Evolutionary conservation across 2,113 vertebrate species (phyloP).

Genomic region (Pituophis catenifer): DNA sequence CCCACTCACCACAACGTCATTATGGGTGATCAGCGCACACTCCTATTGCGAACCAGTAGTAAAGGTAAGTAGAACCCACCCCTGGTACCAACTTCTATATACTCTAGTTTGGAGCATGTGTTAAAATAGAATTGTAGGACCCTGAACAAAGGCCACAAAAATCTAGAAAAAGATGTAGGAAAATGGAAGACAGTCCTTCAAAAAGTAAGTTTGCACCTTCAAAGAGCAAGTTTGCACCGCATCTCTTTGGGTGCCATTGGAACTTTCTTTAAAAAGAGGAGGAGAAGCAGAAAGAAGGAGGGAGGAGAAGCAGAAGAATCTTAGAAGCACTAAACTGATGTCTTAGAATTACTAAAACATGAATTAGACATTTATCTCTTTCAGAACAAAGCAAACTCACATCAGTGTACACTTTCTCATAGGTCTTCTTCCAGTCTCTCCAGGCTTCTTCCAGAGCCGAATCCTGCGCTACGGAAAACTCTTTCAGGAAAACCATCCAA

Average conservation of each 20-base stretch:
- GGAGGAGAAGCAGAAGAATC: background rate
- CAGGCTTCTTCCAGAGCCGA: background rate
- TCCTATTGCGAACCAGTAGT: too few species aligned
- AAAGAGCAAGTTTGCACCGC: background rate
- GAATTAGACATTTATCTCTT: background rate
- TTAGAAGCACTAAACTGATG: background rate
- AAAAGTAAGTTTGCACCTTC: background rate
- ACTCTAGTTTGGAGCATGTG: background rate
- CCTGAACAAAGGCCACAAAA: background rate
- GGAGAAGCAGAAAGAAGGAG: background rate
- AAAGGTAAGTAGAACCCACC: too few species aligned
- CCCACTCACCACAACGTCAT: too few species aligned
- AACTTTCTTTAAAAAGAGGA: background rate
- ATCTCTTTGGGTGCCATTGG: background rate
- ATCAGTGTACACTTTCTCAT: background rate
- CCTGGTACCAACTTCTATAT: background rate
- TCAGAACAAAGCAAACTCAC: background rate
- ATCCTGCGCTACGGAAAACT: background rate
- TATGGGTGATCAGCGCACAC: too few species aligned
- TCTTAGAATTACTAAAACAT: background rate
- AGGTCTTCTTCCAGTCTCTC: constrained; percentile 5
- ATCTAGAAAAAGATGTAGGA: background rate
- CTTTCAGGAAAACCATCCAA: background rate
- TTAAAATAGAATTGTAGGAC: background rate
- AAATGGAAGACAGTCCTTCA: background rate